A percentile compares a stretch with the other conserved stretches of the same genome.
phyloP scores from a whole-genome alignment of 2,113 vertebrate species.

The Melanocharis versteri region DNA sequence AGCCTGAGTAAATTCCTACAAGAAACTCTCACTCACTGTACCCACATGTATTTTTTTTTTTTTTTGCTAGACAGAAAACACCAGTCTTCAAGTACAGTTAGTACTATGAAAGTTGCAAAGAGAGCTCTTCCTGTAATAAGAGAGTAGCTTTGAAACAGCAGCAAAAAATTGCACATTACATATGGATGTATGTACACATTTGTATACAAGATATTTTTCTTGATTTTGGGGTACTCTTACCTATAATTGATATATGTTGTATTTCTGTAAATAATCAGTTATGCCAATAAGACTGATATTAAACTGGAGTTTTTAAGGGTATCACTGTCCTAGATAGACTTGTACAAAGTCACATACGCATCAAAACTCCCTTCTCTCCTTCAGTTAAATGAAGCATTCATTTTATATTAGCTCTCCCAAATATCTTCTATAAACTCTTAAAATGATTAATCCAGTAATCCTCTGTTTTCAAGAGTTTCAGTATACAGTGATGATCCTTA shows the following conservation, averaged over 20 bases:
- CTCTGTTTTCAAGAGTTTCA: not conserved
- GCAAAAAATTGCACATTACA: fast-evolving
- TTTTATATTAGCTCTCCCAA: not conserved
- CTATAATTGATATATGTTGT: not conserved
- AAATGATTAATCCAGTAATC: not conserved
- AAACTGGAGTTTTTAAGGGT: not conserved
- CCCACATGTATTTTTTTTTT: not conserved
- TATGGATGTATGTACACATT: not conserved
- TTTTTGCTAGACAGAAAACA: not conserved
- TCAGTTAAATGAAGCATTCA: not conserved
- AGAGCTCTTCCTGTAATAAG: not conserved
- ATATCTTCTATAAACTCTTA: not conserved
- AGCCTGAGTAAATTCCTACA: not conserved
- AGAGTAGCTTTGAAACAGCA: not conserved
- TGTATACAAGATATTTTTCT: not conserved
- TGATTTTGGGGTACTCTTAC: not conserved
- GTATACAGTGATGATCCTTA: not conserved
- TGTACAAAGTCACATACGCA: not conserved
- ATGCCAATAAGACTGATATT: not conserved
- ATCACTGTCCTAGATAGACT: not conserved
- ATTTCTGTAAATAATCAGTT: not conserved
- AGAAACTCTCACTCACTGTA: not conserved
- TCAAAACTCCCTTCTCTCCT: not conserved
- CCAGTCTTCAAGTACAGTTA: not conserved
- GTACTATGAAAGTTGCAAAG: not conserved